Conservation (phyloP, 2,113 vertebrate genomes). For the Lycocorax pyrrhopterus region DNA sequence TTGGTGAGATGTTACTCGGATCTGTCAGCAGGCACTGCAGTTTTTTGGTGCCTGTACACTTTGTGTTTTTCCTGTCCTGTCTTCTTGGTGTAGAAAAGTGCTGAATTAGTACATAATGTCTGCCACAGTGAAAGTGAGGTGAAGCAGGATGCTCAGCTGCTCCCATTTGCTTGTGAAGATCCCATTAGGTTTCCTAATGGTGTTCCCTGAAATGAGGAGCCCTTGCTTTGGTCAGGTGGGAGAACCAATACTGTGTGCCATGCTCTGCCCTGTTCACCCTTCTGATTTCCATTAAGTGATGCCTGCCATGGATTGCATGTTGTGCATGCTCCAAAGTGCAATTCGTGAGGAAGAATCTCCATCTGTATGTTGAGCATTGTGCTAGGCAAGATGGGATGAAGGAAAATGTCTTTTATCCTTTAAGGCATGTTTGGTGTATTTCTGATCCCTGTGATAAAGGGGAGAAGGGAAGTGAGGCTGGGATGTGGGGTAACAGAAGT, state of each 20-base stretch:
- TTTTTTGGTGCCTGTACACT: neutral
- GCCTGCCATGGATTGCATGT: neutral
- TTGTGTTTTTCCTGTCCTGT: neutral
- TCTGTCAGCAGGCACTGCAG: neutral
- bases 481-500: neutral
- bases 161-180: neutral
- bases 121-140: neutral
- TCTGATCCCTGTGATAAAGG: neutral
- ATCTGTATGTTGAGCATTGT: fast-evolving
- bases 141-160: neutral
- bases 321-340: fast-evolving
- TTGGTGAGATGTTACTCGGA: fast-evolving
- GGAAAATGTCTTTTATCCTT: fast-evolving
- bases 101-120: neutral
- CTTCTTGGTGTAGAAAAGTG: neutral
- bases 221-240: neutral
- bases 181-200: neutral
- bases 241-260: neutral
- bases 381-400: neutral
- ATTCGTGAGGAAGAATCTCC: neutral
- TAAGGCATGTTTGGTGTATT: neutral
- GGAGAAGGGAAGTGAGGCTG: neutral
- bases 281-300: neutral
- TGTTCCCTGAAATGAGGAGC: neutral
- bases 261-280: neutral